Base-by-base conservation (phyloP, 2,797 vertebrate species). In the Hypotaenidia okinawae region DNA sequence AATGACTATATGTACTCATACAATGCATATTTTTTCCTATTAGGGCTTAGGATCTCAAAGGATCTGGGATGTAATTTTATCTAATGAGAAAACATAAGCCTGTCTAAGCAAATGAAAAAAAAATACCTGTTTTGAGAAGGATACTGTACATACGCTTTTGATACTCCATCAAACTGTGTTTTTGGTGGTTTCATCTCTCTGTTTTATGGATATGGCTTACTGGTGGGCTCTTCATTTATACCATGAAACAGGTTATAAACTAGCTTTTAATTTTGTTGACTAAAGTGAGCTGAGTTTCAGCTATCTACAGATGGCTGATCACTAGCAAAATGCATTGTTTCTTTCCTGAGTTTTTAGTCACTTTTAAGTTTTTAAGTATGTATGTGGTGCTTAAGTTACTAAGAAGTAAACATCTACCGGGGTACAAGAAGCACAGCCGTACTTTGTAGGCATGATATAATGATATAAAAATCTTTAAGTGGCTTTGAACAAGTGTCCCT, bases 201-300 rank as follows among this genome's bases (percentile, higher is more conserved):
- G 8, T 87, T 92, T 94, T 87, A 92, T 10, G 10, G 32, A 24
- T 39, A 6, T 13, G 17, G 13, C 37, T 93, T 93, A 49, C 58
- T 93, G 61, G 81, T 82, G 84, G 52, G 79, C 68, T 89, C 72
- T 61, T 91, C 61, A 5, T 79, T 93, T 89, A 18, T 85, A 45
- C 49, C 54, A 68, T 43, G 35, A 49, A 89, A 89, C 75, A 92
- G 32, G 57, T 96, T 74, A 83, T 93, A 89, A 93, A 77, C 51
- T 27, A 62, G 12, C 51, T 81, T 94, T 92, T 90, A 19, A 12
- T 85, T 91, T 89, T 89, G 72, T 87, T 84, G 52, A 81, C 72
- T 59, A 59, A 75, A 89, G 39, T 57, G 72, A 83, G 27, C 41
- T 55, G 41, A 4, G 27, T 83, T 82, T 94, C 80, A 64, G 77